Percentiles rank a stretch among this genome's conserved stretches.
Conservation (phyloP, 1,140 invertebrate genomes). For the Caligus rogercresseyi region DNA sequence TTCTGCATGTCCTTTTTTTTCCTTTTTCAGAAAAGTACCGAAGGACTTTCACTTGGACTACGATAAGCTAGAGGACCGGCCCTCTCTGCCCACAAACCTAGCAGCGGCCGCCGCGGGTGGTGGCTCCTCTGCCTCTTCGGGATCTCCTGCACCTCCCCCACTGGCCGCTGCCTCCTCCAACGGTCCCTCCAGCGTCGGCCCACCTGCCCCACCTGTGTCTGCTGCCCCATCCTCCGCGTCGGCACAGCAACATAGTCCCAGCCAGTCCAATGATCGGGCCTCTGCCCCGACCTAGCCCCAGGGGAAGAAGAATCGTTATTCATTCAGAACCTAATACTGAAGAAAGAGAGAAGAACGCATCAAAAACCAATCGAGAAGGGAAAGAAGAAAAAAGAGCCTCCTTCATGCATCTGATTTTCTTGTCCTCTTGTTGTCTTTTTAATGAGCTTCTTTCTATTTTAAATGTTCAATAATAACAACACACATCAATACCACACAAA, state of each 20-base stretch:
- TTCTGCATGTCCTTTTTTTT: neutral
- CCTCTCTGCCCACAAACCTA: constrained; percentile 27
- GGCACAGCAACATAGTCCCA: neutral
- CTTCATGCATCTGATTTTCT: neutral
- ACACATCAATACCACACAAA: no score
- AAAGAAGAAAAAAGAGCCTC: neutral
- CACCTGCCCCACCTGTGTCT: neutral
- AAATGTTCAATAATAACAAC: neutral
- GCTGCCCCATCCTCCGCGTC: neutral
- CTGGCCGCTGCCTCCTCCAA: neutral
- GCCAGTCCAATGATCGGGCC: neutral
- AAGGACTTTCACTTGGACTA: constrained; percentile 95
- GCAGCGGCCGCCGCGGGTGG: constrained; percentile 9
- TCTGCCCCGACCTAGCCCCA: neutral
- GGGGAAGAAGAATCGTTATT: neutral
- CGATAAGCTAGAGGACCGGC: constrained; percentile 83
- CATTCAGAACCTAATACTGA: neutral
- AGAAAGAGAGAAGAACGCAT: neutral
- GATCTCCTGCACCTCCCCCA: neutral
- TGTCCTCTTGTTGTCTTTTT: neutral
- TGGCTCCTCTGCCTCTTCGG: neutral
- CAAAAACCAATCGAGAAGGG: no score
- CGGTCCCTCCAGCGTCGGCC: neutral
- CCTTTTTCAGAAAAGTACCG: constrained; percentile 35
- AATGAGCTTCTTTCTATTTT: neutral